A percentile compares a stretch with the other conserved stretches of the same genome.
Conservation (phyloP, 2,113 vertebrate species). For the Passer domesticus region DNA sequence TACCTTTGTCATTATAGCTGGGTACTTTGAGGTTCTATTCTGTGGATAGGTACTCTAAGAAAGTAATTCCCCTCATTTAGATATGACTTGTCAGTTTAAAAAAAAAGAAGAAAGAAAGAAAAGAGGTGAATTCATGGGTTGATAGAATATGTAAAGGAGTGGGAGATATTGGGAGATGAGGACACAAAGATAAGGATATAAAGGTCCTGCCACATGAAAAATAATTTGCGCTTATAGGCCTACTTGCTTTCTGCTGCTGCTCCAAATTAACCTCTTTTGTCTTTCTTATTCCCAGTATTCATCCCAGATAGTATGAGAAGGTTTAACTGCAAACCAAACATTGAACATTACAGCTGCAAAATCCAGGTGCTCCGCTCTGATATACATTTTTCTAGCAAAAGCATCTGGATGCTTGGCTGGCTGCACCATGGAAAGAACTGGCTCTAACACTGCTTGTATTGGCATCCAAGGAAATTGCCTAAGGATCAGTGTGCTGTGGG, state of each 20-base stretch:
- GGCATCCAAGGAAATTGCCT: neutral
- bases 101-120: neutral
- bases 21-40: neutral
- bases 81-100: neutral
- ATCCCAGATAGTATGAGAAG: neutral
- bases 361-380: neutral
- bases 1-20: neutral
- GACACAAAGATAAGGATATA: neutral
- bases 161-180: neutral
- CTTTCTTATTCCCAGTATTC: neutral
- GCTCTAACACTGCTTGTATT: slow-evolving; percentile 15
- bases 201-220: neutral
- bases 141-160: neutral
- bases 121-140: neutral
- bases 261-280: neutral
- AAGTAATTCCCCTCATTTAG: neutral
- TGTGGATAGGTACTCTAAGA: neutral
- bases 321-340: neutral
- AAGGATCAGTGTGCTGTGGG: neutral
- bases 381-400: neutral
- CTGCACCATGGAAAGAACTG: neutral
- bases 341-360: neutral
- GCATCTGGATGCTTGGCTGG: slow-evolving; percentile 50
- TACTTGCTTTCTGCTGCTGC: neutral
- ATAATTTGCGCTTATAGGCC: neutral